Evolutionary conservation across 2,797 vertebrate species (phyloP), one percentile per base, ranked within the genome.

Genomic region (Sebastes kiyomatsui): DNA sequence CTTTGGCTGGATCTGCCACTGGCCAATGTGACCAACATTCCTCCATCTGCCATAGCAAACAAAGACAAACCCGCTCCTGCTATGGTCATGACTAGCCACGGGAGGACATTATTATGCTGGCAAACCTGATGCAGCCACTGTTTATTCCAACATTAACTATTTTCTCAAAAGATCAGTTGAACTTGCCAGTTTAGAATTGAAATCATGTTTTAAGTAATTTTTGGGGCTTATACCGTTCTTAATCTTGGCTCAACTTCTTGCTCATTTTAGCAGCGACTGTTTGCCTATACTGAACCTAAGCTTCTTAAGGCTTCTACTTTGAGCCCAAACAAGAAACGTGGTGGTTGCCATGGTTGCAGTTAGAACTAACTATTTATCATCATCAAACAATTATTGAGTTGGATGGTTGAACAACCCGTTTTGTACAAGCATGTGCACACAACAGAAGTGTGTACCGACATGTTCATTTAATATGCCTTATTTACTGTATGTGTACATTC

Each of bases 331-430:
- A 80, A 83, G 52, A 60, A 7, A 60, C 13, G 12, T 5, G 23
- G 0, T 66, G 71, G 71, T 76, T 87, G 32, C 67, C 72, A 64
- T 68, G 60, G 67, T 18, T 52, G 42, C 64, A 30, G 20, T 0
- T 46, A 18, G 42, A 46, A 46, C 42, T 46, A 46, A 62, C 23
- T 60, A 79, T 86, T 82, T 56, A 81, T 88, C 84, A 80, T 74
- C 22, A 73, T 82, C 67, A 79, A 72, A 80, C 54, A 87, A 58
- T 82, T 70, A 86, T n/a, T 67, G 35, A 69, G 52, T 12, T 75
- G 20, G 27, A 67, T 35, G 60, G 32, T 49, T 70, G 38, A 46
- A 18, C 42, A 46, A 46, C 42, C 42, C 42, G 14, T 46, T 46
- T 71, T 58, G 28, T 68, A 56, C 32, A 30, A 46, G 33, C 22